A percentile compares a stretch with the other conserved stretches of the same genome.
phyloP scores from a whole-genome alignment of 1,140 invertebrate species.

The Leptonema lineaticorne region DNA sequence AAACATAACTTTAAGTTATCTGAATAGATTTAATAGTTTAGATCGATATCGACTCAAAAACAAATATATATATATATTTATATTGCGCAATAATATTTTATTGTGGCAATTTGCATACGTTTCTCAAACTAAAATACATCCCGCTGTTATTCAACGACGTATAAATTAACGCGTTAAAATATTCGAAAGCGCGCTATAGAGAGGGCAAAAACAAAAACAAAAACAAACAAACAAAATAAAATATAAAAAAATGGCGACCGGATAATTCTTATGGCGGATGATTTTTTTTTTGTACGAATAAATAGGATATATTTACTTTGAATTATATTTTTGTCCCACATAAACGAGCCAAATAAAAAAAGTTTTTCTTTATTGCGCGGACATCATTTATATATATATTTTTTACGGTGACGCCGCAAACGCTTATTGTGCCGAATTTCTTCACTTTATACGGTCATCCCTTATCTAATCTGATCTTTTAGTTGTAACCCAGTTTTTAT shows the following conservation, averaged over 20 bases:
- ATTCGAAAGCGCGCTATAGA: too few relatives aligned
- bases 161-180: background rate
- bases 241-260: too few relatives aligned
- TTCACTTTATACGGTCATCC: constrained; percentile 8
- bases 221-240: too few relatives aligned
- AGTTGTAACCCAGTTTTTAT: constrained; percentile 9
- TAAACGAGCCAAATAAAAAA: constrained; percentile 17
- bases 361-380: constrained; percentile 12
- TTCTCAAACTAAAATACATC: background rate
- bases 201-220: too few relatives aligned
- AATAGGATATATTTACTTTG: too few relatives aligned
- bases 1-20: too few relatives aligned
- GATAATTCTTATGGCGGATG: too few relatives aligned
- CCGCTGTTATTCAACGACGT: background rate
- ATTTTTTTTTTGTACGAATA: background rate
- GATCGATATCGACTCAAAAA: constrained; percentile 13
- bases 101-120: constrained; percentile 3
- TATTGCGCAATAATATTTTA: background rate
- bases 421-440: constrained; percentile 18
- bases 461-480: constrained; percentile 21
- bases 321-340: too few relatives aligned
- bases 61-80: constrained; percentile 8
- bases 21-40: background rate
- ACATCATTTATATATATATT: constrained; percentile 10
- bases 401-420: constrained; percentile 18